Evolutionary conservation across 35 echinoderm and acorn worm genomes (phyloP).

Genomic region (Nesometra sesokonis): DNA sequence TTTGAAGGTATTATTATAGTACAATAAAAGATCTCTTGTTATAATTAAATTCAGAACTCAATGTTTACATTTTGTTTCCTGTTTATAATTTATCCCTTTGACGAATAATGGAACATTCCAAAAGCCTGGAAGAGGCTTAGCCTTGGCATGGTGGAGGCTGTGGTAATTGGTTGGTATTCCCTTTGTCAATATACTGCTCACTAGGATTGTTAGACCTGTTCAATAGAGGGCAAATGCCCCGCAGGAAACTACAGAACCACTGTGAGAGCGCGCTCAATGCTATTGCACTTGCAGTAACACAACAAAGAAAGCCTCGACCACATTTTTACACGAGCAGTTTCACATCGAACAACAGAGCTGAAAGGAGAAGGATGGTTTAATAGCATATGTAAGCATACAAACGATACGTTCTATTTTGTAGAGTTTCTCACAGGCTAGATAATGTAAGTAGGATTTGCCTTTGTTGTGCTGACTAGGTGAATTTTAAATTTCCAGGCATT

Average conservation of each 20-base stretch:
- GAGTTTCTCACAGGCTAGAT: neutral
- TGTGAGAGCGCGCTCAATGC: neutral
- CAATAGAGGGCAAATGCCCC: neutral
- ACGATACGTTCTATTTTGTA: neutral
- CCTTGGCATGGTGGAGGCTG: neutral
- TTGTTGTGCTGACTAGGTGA: neutral
- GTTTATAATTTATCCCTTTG: neutral
- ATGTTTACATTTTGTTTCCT: neutral
- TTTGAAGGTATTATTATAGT: no score
- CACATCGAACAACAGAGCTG: no score
- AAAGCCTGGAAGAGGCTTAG: neutral
- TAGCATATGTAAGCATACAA: neutral
- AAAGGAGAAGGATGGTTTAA: neutral
- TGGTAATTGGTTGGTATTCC: neutral
- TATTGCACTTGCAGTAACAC: neutral
- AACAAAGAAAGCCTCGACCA: neutral
- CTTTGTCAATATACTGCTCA: neutral
- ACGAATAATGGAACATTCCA: neutral
- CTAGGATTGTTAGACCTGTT: neutral
- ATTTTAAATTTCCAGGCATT: neutral
- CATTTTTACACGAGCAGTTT: neutral
- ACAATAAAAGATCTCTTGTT: no score
- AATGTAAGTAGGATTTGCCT: neutral
- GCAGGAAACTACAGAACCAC: neutral
- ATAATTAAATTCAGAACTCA: no score